These are phyloP conservation scores for Drosophila simulans DNA, from an alignment of 1,140 invertebrate genomes.

Conservation along the genomic window DNA sequence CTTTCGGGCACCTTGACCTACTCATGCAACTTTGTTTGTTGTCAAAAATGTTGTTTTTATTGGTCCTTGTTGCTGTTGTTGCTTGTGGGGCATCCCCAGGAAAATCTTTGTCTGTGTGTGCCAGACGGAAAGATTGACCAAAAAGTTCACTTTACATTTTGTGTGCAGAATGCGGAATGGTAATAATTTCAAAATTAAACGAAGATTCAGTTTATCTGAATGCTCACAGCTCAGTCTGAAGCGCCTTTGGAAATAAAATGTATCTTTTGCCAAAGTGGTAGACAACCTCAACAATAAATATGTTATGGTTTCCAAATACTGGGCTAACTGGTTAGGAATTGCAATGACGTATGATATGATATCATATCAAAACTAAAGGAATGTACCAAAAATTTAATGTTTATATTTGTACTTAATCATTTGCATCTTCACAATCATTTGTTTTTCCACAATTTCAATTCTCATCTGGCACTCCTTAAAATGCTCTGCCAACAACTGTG, in stretches of 20 bases:
- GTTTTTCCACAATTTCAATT: neutral
- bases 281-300: too few species aligned
- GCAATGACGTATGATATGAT: too few species aligned
- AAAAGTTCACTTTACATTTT: neutral
- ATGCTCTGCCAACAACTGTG: slow-evolving; percentile 56
- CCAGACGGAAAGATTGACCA: neutral
- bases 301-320: too few species aligned
- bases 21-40: slow-evolving; percentile 24
- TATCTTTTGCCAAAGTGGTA: too few species aligned
- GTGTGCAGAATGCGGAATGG: neutral
- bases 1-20: slow-evolving; percentile 66
- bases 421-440: neutral
- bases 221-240: too few species aligned
- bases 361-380: too few species aligned
- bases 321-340: too few species aligned
- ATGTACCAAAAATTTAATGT: too few species aligned
- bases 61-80: slow-evolving; percentile 4
- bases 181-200: neutral
- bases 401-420: too few species aligned
- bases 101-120: neutral
- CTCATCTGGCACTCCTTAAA: neutral
- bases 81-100: slow-evolving; percentile 3
- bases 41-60: slow-evolving; percentile 13
- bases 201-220: neutral
- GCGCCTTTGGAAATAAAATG: too few species aligned